Percentiles rank a stretch among this genome's conserved stretches.
Conservation (phyloP, 2,888 invertebrate genomes). For the Sycophila texana region DNA sequence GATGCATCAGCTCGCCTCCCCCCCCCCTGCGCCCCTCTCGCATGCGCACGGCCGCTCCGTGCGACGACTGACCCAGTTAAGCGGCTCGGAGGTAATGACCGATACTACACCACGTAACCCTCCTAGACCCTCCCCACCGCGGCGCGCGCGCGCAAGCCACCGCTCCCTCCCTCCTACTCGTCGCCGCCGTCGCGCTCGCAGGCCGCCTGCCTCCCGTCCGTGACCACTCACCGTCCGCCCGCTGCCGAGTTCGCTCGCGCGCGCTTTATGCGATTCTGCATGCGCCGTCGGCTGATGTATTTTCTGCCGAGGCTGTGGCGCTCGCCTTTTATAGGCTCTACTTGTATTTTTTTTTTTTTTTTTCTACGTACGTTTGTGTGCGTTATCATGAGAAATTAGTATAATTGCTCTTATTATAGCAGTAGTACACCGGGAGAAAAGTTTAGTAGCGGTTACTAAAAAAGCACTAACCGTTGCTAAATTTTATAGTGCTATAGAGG, state of each 20-base stretch:
- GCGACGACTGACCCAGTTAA: slow-evolving; percentile 76
- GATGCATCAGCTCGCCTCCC: slow-evolving; percentile 50
- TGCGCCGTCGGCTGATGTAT: background rate
- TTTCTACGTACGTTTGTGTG: too few relatives aligned
- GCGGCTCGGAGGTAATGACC: slow-evolving; percentile 75
- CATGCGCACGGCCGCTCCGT: slow-evolving; percentile 58
- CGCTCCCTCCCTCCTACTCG: slow-evolving; percentile 27
- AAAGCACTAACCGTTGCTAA: too few relatives aligned
- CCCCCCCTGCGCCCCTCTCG: slow-evolving; percentile 13
- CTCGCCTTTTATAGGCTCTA: too few relatives aligned
- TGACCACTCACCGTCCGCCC: slow-evolving; percentile 46
- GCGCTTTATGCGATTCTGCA: background rate
- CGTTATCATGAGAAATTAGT: too few relatives aligned
- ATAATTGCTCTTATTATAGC: too few relatives aligned
- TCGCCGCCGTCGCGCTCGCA: slow-evolving; percentile 38
- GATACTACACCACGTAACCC: slow-evolving; percentile 74
- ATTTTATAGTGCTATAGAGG: too few relatives aligned
- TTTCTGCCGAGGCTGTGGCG: too few relatives aligned
- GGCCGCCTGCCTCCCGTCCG: slow-evolving; percentile 55
- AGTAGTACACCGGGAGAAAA: too few relatives aligned
- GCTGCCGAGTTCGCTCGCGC: background rate
- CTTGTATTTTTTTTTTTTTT: too few relatives aligned
- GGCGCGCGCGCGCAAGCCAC: slow-evolving; percentile 52
- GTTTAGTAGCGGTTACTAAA: too few relatives aligned
- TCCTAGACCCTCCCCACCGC: slow-evolving; percentile 62